Evolutionary conservation across 1,140 invertebrate genomes (phyloP), one percentile per base, ranked within the genome.

Genomic region (Notospermus geniculatus): DNA sequence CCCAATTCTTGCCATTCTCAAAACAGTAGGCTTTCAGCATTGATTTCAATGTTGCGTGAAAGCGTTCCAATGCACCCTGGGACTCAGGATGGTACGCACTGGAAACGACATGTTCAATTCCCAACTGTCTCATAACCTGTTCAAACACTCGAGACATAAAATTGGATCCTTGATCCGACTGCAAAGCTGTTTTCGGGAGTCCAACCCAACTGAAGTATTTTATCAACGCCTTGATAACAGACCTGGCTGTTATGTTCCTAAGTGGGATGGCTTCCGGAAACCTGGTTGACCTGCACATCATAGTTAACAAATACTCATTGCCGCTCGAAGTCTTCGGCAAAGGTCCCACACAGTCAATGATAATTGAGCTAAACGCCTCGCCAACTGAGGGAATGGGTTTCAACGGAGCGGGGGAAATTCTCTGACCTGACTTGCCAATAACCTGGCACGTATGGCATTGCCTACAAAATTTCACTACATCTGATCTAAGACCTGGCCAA

Each of bases 71-170:
- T n/a, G n/a, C n/a, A n/a, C n/a, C n/a, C n/a, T n/a, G n/a, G n/a
- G n/a, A n/a, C n/a, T n/a, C n/a, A n/a, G n/a, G n/a, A n/a, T n/a
- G n/a, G n/a, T n/a, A n/a, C n/a, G n/a, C n/a, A n/a, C 7, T 43
- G 22, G 55, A 64, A 36, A 36, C 58, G 17, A 55, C 39, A 17
- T 63, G 22, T 29, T 56, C 54, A 39, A 57, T 64, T 5, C 27
- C 57, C 0, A 67, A 43, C 29, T 67, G 36, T 30, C 58, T 27
- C 29, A 63, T 56, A 23, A 60, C 62, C 30, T 64, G 45, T 29
- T 64, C 54, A 53, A 66, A 63, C 28, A 65, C 1, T 19, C 54
- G 54, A 29, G 61, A 60, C 65, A 67, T 67, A 29, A 61, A 67
- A 54, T 60, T 64, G 1, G 54, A 60, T 7, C 65, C 46, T 36